Conservation (phyloP, 2,888 invertebrate species). For the Pammene aurita region DNA sequence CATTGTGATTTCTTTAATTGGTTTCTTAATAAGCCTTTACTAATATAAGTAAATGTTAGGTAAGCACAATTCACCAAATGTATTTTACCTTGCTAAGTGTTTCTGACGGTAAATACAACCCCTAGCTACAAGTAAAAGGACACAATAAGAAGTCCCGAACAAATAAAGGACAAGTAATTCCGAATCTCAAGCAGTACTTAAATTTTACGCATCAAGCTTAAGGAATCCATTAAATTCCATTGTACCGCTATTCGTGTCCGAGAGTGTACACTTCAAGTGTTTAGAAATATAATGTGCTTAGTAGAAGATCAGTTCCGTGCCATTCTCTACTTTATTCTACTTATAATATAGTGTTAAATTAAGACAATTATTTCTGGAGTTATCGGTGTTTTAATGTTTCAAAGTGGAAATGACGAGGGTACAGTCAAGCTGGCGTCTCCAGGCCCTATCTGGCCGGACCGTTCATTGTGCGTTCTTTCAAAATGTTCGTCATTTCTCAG, state of each 20-base stretch:
- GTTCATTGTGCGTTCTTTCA: constrained; percentile 26
- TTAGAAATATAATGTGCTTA: not conserved
- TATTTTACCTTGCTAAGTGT: constrained; percentile 1
- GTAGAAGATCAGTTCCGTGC: not conserved
- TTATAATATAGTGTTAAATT: not conserved
- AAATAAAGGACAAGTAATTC: constrained; percentile 35
- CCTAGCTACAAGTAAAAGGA: constrained; percentile 3
- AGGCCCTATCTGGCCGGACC: constrained; percentile 24
- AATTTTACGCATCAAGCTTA: constrained; percentile 33
- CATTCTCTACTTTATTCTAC: not conserved
- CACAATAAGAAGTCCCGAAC: constrained; percentile 28
- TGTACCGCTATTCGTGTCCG: constrained; percentile 36
- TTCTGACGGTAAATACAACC: not conserved
- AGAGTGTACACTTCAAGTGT: constrained; percentile 27
- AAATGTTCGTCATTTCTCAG: constrained; percentile 29
- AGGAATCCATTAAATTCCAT: constrained; percentile 36
- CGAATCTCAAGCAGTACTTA: constrained; percentile 28
- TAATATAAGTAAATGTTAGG: not conserved
- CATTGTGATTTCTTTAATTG: no score
- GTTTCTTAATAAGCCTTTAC: no score
- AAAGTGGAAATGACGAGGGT: constrained; percentile 27
- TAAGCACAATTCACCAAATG: not conserved
- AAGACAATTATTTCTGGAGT: not conserved
- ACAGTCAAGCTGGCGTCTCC: constrained; percentile 11
- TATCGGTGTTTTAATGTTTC: not conserved